These are phyloP conservation scores for Tiaroga cobitis DNA, from an alignment of 2,797 vertebrate genomes.

Conservation along the genomic window DNA sequence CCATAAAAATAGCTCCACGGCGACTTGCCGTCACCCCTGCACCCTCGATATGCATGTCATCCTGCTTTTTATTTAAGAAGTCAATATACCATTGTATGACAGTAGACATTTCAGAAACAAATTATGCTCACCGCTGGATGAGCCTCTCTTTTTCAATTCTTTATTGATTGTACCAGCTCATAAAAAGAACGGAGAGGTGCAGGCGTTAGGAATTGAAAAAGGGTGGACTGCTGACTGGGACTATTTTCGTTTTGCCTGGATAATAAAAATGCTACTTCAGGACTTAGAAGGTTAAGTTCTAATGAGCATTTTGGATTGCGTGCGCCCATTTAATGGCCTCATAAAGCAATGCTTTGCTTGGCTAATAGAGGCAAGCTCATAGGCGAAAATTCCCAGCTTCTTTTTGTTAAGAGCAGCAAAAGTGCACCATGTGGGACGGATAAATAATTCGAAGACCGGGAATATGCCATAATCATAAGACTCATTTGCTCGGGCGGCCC, in stretches of 20 bases:
- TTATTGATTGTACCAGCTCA: conserved; percentile 91
- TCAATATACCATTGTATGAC: conserved; percentile 81
- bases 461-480: conserved; percentile 62
- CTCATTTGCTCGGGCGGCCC: conserved; percentile 23
- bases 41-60: conserved; percentile 63
- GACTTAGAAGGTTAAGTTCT: conserved; percentile 94
- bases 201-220: conserved; percentile 37
- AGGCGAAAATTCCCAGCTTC: conserved; percentile 83
- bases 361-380: conserved; percentile 83
- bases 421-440: conserved; percentile 56
- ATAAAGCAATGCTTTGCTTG: conserved; percentile 80
- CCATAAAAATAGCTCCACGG: conserved; percentile 33
- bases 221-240: conserved; percentile 82
- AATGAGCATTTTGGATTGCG: conserved; percentile 92
- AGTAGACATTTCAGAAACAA: conserved; percentile 81
- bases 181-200: conserved; percentile 75
- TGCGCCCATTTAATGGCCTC: conserved; percentile 88
- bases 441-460: conserved; percentile 56
- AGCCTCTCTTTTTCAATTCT: conserved; percentile 83
- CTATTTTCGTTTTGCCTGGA: conserved; percentile 85
- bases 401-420: conserved; percentile 64
- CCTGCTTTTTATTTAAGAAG: conserved; percentile 79
- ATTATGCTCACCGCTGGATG: conserved; percentile 83
- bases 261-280: conserved; percentile 92
- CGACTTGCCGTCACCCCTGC: conserved; percentile 35